phyloP scores from a whole-genome alignment of 2,888 invertebrate species.

The Pandemis corylana region DNA sequence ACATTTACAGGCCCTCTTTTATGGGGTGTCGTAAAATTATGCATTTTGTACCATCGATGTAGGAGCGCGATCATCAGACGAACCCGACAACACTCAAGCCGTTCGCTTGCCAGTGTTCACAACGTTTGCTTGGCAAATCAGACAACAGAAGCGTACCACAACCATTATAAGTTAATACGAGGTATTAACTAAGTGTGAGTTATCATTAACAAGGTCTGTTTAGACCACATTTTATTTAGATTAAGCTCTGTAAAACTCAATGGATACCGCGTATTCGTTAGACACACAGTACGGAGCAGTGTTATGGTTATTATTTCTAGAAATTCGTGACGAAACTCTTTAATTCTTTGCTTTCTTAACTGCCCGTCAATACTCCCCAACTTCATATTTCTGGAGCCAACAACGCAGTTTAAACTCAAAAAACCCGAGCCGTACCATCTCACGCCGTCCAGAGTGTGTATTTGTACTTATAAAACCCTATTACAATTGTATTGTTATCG shows the following conservation, averaged over 20 bases:
- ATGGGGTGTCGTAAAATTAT: slow-evolving; percentile 62
- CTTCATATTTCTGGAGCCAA: not conserved
- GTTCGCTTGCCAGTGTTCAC: not conserved
- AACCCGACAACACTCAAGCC: slow-evolving; percentile 48
- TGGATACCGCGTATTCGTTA: not conserved
- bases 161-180: not conserved
- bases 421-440: not conserved
- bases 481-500: not conserved
- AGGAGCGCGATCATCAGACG: slow-evolving; percentile 63
- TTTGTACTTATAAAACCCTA: slow-evolving; percentile 14
- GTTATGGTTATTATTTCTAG: not conserved
- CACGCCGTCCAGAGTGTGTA: not conserved
- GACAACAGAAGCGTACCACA: not conserved
- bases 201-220: not conserved
- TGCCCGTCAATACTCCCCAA: not conserved
- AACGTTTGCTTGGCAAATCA: not conserved
- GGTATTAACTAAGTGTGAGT: not conserved
- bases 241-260: not conserved
- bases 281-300: not conserved
- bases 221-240: not conserved
- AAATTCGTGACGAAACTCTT: not conserved
- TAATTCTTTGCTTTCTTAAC: not conserved
- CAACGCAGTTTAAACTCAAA: not conserved
- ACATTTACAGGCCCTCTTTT: slow-evolving; percentile 50
- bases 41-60: slow-evolving; percentile 77